Conservation (phyloP, 2,888 invertebrate species). For the Tachina fera region DNA sequence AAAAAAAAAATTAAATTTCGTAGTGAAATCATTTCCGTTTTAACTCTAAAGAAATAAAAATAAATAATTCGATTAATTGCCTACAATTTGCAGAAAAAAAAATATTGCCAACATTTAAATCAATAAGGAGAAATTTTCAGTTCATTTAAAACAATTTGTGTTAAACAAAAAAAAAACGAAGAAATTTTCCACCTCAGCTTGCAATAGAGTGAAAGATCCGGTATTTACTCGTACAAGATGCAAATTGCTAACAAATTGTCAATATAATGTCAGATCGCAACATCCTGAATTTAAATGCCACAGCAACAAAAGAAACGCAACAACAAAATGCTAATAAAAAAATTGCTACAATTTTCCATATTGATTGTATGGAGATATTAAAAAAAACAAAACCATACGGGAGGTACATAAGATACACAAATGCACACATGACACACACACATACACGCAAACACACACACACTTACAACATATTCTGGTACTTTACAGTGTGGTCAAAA, state of each 20-base stretch:
- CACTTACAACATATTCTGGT: not conserved
- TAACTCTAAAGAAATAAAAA: not conserved
- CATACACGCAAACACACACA: not conserved
- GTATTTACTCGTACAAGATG: conserved; percentile 49
- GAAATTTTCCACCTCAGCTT: conserved; percentile 19
- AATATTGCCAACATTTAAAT: conserved; percentile 58
- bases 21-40: not conserved
- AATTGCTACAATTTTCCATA: conserved; percentile 56
- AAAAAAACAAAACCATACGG: conserved; percentile 46
- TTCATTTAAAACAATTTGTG: conserved; percentile 41
- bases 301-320: conserved; percentile 26
- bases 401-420: not conserved
- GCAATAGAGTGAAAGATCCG: conserved; percentile 52
- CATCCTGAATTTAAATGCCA: conserved; percentile 54
- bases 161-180: conserved; percentile 21
- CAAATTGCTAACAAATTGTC: conserved; percentile 69
- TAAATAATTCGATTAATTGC: conserved; percentile 36
- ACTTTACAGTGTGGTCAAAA: conserved; percentile 8
- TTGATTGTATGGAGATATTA: conserved; percentile 37
- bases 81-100: conserved; percentile 27
- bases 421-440: not conserved
- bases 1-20: not conserved
- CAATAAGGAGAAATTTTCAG: conserved; percentile 65
- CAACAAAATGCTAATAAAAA: conserved; percentile 28
- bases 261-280: conserved; percentile 60